These are phyloP conservation scores for Cheirogaleus medius DNA, from an alignment of 2,113 vertebrate genomes.

Conservation along the genomic window DNA sequence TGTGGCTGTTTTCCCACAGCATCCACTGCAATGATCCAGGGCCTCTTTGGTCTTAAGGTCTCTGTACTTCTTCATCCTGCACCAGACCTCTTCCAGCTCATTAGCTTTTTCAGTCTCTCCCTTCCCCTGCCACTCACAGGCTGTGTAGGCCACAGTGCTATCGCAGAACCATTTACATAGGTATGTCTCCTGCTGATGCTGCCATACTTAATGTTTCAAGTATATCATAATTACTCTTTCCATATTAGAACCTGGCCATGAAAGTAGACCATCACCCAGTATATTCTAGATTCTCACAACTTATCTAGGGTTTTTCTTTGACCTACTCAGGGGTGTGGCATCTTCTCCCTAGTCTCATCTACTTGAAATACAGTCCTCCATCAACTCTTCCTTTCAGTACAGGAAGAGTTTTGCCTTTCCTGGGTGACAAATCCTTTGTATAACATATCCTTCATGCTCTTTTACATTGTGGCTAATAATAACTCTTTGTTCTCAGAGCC, in stretches of 20 bases:
- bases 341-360: background rate
- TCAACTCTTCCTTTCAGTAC: background rate
- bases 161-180: background rate
- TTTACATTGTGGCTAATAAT: background rate
- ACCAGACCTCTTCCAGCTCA: background rate
- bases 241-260: background rate
- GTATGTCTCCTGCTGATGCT: background rate
- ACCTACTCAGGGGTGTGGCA: background rate
- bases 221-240: background rate
- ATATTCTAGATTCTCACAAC: slow-evolving; percentile 13
- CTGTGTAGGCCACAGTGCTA: background rate
- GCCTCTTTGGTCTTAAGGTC: background rate
- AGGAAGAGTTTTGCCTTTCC: background rate
- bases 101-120: background rate
- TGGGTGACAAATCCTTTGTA: background rate
- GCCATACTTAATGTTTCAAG: background rate
- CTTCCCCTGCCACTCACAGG: background rate
- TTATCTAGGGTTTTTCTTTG: background rate
- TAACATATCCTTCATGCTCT: background rate
- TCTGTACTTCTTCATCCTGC: background rate
- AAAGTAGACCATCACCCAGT: background rate
- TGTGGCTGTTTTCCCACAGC: background rate
- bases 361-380: background rate
- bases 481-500: background rate
- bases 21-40: background rate